These are phyloP conservation scores for Escarpia spicata DNA, from an alignment of 2,888 invertebrate species.

Conservation along the genomic window DNA sequence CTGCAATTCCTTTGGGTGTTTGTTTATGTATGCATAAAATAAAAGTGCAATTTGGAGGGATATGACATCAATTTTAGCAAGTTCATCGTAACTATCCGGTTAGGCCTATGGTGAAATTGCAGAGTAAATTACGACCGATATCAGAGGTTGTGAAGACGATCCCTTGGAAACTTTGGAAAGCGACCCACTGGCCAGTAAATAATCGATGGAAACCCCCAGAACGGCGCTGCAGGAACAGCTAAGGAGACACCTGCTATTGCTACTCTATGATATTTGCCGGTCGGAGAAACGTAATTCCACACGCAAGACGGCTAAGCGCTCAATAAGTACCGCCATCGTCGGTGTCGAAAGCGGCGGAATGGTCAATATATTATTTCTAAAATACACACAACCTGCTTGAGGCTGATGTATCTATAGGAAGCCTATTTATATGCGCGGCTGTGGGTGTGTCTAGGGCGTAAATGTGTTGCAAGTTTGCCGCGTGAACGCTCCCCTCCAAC, in stretches of 20 bases:
- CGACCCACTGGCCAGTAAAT: not conserved
- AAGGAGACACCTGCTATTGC: not conserved
- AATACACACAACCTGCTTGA: not conserved
- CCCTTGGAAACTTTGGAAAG: not conserved
- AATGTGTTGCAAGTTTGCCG: not conserved
- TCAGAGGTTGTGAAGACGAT: no score
- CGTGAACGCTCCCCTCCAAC: not conserved
- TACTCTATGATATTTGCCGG: not conserved
- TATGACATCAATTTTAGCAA: no score
- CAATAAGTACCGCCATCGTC: not conserved
- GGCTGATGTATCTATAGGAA: not conserved
- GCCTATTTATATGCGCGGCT: not conserved
- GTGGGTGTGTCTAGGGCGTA: not conserved
- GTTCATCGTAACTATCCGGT: no score
- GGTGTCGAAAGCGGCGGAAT: not conserved
- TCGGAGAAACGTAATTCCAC: not conserved
- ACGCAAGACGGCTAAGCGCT: not conserved
- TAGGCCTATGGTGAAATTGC: no score
- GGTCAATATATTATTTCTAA: slow-evolving; percentile 16
- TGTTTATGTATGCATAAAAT: no score
- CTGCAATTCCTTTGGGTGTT: no score
- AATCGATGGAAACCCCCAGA: not conserved
- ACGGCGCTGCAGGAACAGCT: not conserved
- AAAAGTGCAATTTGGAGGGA: no score
- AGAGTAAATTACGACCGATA: not conserved